phyloP scores from a whole-genome alignment of 1,140 invertebrate species.

The Saccostrea echinata region DNA sequence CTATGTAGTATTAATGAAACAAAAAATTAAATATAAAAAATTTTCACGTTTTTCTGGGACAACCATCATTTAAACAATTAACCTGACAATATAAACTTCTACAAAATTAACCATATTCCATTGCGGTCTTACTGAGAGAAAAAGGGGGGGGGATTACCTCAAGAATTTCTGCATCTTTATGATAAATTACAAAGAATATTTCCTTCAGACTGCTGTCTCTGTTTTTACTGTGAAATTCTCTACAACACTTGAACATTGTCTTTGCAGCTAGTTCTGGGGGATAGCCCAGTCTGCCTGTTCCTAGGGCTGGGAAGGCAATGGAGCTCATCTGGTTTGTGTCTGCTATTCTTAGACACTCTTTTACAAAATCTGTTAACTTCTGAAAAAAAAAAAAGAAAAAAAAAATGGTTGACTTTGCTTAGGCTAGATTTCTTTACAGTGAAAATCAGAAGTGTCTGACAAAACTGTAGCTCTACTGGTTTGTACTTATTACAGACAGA shows the following conservation, averaged over 20 bases:
- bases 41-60: too few species aligned
- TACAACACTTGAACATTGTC: slow-evolving; percentile 57
- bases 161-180: slow-evolving; percentile 53
- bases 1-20: too few species aligned
- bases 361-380: slow-evolving; percentile 42
- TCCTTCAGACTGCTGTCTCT: slow-evolving; percentile 45
- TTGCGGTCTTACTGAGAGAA: too few species aligned
- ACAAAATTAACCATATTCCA: too few species aligned
- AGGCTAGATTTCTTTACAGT: too few species aligned
- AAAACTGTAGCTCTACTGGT: too few species aligned
- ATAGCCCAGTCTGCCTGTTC: slow-evolving; percentile 63
- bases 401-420: too few species aligned
- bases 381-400: background rate
- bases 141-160: slow-evolving; percentile 44
- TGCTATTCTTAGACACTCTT: slow-evolving; percentile 46
- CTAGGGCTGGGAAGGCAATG: slow-evolving; percentile 65
- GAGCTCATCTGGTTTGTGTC: slow-evolving; percentile 39
- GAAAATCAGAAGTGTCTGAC: too few species aligned
- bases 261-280: slow-evolving; percentile 63
- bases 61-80: too few species aligned
- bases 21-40: too few species aligned
- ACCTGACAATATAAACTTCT: too few species aligned
- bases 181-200: slow-evolving; percentile 63
- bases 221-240: slow-evolving; percentile 42
- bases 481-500: too few species aligned